phyloP scores from a whole-genome alignment of 2,888 invertebrate genomes.

The Emmelina monodactyla region DNA sequence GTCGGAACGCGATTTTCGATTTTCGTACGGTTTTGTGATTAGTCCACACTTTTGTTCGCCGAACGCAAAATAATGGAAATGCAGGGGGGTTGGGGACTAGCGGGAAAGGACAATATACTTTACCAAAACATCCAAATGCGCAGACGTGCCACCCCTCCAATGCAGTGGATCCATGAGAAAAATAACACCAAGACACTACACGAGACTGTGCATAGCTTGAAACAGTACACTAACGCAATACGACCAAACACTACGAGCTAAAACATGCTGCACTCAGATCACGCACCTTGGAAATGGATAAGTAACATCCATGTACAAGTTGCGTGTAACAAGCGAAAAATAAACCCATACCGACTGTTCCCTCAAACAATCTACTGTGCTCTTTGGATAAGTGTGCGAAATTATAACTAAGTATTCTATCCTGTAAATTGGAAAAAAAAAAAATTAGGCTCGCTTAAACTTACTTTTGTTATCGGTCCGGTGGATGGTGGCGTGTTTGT shows the following conservation, averaged over 20 bases:
- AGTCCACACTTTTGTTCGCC: constrained; percentile 48
- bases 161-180: constrained; percentile 57
- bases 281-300: constrained; percentile 54
- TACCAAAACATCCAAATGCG: constrained; percentile 59
- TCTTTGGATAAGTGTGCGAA: constrained; percentile 50
- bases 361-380: constrained; percentile 63
- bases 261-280: constrained; percentile 54
- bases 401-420: constrained; percentile 37
- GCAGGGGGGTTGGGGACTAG: constrained; percentile 49
- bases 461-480: constrained; percentile 97
- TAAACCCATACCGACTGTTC: constrained; percentile 58
- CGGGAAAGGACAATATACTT: constrained; percentile 53
- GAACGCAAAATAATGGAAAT: constrained; percentile 36
- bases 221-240: constrained; percentile 53
- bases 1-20: constrained; percentile 37
- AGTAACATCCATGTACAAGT: constrained; percentile 47
- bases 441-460: no score
- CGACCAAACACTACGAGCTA: constrained; percentile 62
- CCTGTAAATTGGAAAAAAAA: constrained; percentile 40
- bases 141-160: constrained; percentile 63
- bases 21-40: constrained; percentile 39
- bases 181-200: constrained; percentile 63
- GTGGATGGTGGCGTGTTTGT: constrained; percentile 71
- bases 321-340: constrained; percentile 45
- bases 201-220: constrained; percentile 60